Evolutionary conservation across 2,797 vertebrate species (phyloP), one percentile per base, ranked within the genome.

Genomic region (Manis pentadactyla): DNA sequence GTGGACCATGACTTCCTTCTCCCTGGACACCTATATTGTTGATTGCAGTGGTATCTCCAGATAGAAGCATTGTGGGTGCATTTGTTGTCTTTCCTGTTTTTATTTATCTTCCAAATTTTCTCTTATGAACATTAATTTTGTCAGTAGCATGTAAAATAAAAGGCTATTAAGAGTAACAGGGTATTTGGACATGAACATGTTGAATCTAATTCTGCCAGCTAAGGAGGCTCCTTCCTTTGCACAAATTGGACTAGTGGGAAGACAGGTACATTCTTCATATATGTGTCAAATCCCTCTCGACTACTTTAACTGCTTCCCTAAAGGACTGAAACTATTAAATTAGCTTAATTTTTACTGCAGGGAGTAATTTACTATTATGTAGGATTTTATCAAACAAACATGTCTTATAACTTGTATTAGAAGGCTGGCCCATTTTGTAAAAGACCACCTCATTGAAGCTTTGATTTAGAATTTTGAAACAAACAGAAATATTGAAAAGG

Each of bases 281-380:
- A 78, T 64, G 6, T 94, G 79, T 83, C 75, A 71, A 3, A 87
- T 59, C 66, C 61, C 15, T 90, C 19, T 59, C 39, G 18, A 53
- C 37, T 73, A 49, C n/a, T 64, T 18, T 59, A 53, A 95, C 51
- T 83, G 66, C 27, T 87, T 55, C 69, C 79, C 81, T 42, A 46
- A 73, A 74, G 10, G 37, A 19, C 51, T n/a, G 57, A 37, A 93
- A 84, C 89, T 83, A n/a, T 79, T 83, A 90, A 87, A 55, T 96
- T 63, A 93, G 64, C 23, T 79, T 92, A 78, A 87, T 87, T 93
- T 87, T 89, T 92, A 55, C 89, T 95, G 21, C 37, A 82, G 64
- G 21, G 75, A 55, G 34, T 69, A 37, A 90, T 95, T 87, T 83
- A 71, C 27, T 82, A 37, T 21, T 1, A 37, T 51, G 37, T 71